A percentile compares a stretch with the other conserved stretches of the same genome.
Conservation (phyloP, 2,797 vertebrate genomes). For the Saxicola maurus region DNA sequence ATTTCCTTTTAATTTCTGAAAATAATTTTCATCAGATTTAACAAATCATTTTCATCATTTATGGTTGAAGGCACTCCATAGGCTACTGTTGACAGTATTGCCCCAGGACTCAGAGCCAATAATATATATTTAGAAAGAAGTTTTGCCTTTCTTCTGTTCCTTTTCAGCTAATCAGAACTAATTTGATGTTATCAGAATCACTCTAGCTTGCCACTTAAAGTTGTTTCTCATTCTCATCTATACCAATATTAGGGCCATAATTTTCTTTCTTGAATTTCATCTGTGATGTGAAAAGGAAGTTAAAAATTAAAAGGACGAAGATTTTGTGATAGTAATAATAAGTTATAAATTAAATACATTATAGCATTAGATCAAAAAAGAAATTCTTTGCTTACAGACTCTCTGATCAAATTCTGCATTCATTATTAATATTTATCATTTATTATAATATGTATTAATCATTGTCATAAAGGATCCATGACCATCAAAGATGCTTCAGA, state of each 20-base stretch:
- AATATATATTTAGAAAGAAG: not conserved
- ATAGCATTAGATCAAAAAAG: not conserved
- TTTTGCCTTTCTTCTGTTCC: not conserved
- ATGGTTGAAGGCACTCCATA: not conserved
- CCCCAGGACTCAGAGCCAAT: not conserved
- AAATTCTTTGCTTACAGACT: slow-evolving; percentile 6
- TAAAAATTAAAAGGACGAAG: not conserved
- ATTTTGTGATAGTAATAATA: not conserved
- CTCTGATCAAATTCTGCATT: slow-evolving; percentile 14
- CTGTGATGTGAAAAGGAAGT: not conserved
- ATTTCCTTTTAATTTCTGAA: not conserved
- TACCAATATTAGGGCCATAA: not conserved
- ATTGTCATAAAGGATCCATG: not conserved
- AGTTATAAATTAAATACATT: not conserved
- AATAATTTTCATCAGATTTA: slow-evolving; percentile 13
- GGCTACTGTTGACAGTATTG: not conserved
- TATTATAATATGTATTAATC: slow-evolving; percentile 5
- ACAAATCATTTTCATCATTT: not conserved
- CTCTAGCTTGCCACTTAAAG: not conserved
- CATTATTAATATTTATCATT: slow-evolving; percentile 11
- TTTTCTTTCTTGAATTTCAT: not conserved
- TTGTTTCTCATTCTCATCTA: not conserved
- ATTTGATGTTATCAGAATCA: slow-evolving; percentile 10
- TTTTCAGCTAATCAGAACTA: slow-evolving; percentile 35
- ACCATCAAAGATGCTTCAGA: not conserved